Conservation (phyloP, 2,113 vertebrate species). For the Forbesichthys agassizii region DNA sequence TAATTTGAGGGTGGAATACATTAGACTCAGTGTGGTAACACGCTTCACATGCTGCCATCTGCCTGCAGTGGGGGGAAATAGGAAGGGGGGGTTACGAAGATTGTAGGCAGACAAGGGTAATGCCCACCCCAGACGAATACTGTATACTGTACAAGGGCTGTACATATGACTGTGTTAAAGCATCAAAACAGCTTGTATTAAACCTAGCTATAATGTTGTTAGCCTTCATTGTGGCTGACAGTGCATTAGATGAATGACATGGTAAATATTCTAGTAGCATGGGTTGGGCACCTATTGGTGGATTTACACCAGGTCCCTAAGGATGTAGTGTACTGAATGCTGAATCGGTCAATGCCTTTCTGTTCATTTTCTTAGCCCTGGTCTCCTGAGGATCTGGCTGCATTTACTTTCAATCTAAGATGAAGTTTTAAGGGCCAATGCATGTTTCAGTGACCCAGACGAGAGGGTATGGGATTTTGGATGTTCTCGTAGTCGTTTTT, state of each 20-base stretch:
- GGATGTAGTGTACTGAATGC: constrained; percentile 15
- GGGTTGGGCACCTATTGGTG: constrained; percentile 24
- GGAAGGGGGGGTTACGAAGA: constrained; percentile 51
- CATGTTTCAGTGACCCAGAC: constrained; percentile 52
- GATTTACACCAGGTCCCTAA: neutral
- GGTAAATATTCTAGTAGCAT: constrained; percentile 18
- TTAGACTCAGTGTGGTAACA: constrained; percentile 65
- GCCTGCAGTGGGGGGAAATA: constrained; percentile 54
- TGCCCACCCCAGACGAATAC: constrained; percentile 49
- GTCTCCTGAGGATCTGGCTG: neutral
- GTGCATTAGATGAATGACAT: constrained; percentile 50
- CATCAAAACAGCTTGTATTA: constrained; percentile 18
- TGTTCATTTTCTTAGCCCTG: neutral
- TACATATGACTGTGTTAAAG: constrained; percentile 30
- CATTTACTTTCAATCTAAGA: neutral
- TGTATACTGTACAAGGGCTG: constrained; percentile 16
- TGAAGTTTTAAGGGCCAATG: neutral
- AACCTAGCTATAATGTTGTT: constrained; percentile 37
- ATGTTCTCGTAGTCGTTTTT: constrained; percentile 39
- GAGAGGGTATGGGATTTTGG: constrained; percentile 53
- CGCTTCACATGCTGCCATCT: constrained; percentile 74
- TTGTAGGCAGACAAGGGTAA: constrained; percentile 60
- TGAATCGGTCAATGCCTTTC: neutral
- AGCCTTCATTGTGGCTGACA: constrained; percentile 27
- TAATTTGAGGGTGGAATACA: constrained; percentile 76